Conservation (phyloP, 1,140 invertebrate species). For the Galleria mellonella region DNA sequence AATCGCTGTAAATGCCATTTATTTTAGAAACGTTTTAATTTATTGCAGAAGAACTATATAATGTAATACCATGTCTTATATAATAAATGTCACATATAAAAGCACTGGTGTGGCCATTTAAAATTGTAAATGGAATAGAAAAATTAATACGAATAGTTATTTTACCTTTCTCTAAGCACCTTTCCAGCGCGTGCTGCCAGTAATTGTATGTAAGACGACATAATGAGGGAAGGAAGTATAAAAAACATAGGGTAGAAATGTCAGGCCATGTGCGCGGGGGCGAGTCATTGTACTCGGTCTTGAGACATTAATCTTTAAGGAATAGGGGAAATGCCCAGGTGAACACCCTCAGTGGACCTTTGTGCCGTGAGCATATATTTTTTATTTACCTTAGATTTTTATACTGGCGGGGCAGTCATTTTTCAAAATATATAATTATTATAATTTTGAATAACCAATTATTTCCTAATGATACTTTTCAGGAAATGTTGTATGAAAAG, state of each 20-base stretch:
- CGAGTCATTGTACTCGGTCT: conserved; percentile 46
- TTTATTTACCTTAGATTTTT: conserved; percentile 10
- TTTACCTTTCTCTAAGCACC: conserved; percentile 67
- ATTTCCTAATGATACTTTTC: too few species aligned
- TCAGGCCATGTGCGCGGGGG: conserved; percentile 61
- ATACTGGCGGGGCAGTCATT: too few species aligned
- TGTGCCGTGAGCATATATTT: conserved; percentile 29
- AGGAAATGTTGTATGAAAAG: too few species aligned
- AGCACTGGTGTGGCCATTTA: too few species aligned
- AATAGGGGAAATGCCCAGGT: conserved; percentile 51
- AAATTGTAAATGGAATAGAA: background rate
- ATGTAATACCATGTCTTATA: too few species aligned
- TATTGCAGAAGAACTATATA: too few species aligned
- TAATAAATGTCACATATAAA: too few species aligned
- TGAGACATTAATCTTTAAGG: conserved; percentile 63
- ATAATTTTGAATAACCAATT: too few species aligned
- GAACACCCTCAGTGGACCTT: conserved; percentile 46
- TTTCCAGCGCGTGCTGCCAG: conserved; percentile 55
- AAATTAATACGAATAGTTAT: conserved; percentile 30
- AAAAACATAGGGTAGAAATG: conserved; percentile 58
- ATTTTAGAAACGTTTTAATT: too few species aligned
- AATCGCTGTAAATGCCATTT: background rate
- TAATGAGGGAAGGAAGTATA: conserved; percentile 57
- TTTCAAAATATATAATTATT: too few species aligned
- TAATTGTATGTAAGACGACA: conserved; percentile 52